These are phyloP conservation scores for Zygothrica quintamaculata DNA, from an alignment of 2,888 invertebrate genomes.

Conservation along the genomic window DNA sequence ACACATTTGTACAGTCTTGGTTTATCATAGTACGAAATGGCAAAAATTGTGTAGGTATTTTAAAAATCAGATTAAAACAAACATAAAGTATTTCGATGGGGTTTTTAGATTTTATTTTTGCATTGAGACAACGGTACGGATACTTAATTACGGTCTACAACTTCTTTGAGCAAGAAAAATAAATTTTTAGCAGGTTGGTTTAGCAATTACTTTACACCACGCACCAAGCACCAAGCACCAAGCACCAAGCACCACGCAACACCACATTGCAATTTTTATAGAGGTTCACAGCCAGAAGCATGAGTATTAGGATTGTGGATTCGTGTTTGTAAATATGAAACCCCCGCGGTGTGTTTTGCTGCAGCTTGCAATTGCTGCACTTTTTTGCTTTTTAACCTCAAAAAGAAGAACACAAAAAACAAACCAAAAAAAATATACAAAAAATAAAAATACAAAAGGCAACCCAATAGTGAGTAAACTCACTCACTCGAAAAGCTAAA, in stretches of 20 bases:
- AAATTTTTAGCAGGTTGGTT: conserved; percentile 56
- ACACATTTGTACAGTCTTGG: no score
- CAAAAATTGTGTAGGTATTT: no score
- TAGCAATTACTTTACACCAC: conserved; percentile 51
- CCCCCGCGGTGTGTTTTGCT: conserved; percentile 29
- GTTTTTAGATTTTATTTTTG: no score
- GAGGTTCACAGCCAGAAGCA: conserved; percentile 35
- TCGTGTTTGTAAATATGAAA: conserved; percentile 62
- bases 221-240: conserved; percentile 1
- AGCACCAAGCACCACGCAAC: neutral
- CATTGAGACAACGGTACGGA: neutral
- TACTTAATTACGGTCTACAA: no score
- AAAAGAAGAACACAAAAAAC: conserved; percentile 27
- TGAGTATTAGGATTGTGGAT: conserved; percentile 14
- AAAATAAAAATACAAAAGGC: neutral
- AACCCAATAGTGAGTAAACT: neutral
- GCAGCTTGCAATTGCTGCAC: conserved; percentile 37
- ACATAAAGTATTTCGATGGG: no score
- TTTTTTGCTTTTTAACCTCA: conserved; percentile 66
- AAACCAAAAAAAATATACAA: no score
- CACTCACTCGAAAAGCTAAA: conserved; percentile 11
- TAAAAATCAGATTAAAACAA: no score
- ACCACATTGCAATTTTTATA: conserved; percentile 51
- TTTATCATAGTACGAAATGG: no score
- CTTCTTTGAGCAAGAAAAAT: conserved; percentile 30